Evolutionary conservation across 2,888 invertebrate species (phyloP).

Genomic region (Anaspis maculata): DNA sequence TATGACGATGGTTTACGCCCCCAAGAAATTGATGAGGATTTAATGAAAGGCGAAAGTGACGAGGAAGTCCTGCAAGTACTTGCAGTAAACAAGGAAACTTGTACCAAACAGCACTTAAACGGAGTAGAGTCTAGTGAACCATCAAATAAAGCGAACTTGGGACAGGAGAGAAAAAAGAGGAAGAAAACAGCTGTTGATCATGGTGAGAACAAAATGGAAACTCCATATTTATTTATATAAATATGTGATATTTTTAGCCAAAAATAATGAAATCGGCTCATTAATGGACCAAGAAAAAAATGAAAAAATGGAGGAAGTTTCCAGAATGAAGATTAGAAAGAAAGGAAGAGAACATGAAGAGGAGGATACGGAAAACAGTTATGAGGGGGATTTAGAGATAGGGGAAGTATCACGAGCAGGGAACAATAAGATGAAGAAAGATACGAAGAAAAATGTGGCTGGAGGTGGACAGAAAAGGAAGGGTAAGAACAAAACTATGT

Average conservation of each 20-base stretch:
- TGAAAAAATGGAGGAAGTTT: too few species aligned
- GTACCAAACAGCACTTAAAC: constrained; percentile 1
- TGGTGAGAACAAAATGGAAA: not conserved
- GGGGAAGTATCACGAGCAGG: too few species aligned
- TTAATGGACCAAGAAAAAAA: constrained; percentile 1
- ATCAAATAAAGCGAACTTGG: constrained; percentile 1
- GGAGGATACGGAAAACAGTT: too few species aligned
- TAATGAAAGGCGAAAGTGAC: constrained; percentile 1
- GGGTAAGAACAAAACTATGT: too few species aligned
- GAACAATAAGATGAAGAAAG: too few species aligned
- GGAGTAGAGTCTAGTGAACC: not conserved
- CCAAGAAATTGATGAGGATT: constrained; percentile 1
- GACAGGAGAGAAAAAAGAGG: not conserved
- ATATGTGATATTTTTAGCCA: constrained; percentile 1
- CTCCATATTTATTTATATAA: constrained; percentile 1
- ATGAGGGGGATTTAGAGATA: too few species aligned
- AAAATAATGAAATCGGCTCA: constrained; percentile 1
- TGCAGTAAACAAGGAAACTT: constrained; percentile 1
- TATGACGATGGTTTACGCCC: constrained; percentile 1
- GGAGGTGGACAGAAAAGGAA: too few species aligned
- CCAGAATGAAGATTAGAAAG: not conserved
- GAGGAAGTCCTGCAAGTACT: constrained; percentile 1
- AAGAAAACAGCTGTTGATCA: constrained; percentile 3
- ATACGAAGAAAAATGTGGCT: too few species aligned
- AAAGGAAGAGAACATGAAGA: not conserved